These are phyloP conservation scores for Clarias batrachus DNA, from an alignment of 2,113 vertebrate genomes.

Conservation along the genomic window DNA sequence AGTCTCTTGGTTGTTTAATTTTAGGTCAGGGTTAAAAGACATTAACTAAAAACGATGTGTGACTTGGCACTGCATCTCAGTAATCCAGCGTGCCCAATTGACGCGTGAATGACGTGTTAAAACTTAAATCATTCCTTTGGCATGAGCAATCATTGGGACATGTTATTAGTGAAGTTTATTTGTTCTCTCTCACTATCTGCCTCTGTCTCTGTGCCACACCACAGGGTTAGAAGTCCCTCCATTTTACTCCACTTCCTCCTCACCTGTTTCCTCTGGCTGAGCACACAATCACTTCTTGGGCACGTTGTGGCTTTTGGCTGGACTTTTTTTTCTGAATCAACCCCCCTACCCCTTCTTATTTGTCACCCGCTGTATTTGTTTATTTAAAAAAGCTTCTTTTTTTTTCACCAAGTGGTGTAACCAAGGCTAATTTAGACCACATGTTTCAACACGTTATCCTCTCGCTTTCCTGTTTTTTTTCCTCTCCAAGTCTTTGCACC, in stretches of 20 bases:
- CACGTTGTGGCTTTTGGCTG: slow-evolving; percentile 67
- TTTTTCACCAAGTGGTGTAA: slow-evolving; percentile 23
- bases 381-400: slow-evolving; percentile 12
- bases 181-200: not conserved
- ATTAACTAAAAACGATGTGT: slow-evolving; percentile 1
- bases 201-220: slow-evolving; percentile 24
- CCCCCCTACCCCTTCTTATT: slow-evolving; percentile 33
- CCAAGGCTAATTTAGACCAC: slow-evolving; percentile 26
- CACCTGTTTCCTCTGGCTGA: slow-evolving; percentile 71
- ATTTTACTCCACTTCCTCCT: slow-evolving; percentile 55
- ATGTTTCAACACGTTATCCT: slow-evolving; percentile 17
- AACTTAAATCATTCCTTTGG: slow-evolving; percentile 4
- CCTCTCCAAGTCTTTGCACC: slow-evolving; percentile 36
- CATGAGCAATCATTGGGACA: not conserved
- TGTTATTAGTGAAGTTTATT: not conserved
- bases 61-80: slow-evolving; percentile 22
- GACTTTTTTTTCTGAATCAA: slow-evolving; percentile 55
- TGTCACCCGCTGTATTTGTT: slow-evolving; percentile 44
- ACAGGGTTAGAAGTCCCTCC: slow-evolving; percentile 59
- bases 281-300: slow-evolving; percentile 54
- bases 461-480: not conserved
- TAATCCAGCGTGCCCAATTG: slow-evolving; percentile 5
- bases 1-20: not conserved
- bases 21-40: slow-evolving; percentile 22
- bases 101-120: not conserved